Evolutionary conservation across 2,797 vertebrate genomes (phyloP), one percentile per base, ranked within the genome.

Genomic region (Esox masquinongy): DNA sequence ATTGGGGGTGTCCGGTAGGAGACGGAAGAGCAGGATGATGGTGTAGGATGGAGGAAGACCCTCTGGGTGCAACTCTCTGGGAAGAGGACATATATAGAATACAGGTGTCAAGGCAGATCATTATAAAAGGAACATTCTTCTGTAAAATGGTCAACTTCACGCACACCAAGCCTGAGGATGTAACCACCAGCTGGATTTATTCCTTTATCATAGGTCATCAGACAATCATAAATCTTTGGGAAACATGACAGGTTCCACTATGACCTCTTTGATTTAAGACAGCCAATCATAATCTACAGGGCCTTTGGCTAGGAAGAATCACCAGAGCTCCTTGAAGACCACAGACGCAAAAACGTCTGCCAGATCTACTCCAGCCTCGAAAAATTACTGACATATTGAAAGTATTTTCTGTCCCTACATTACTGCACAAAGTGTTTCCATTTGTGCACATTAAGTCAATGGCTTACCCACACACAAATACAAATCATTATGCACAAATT

Each of bases 1-100:
- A 0, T 80, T 94, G 74, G 94, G 88, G 4, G 96, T 94, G 83
- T 99, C 97, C 0, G 97, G 95, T 51, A 99, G 93, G 77, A 99
- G 92, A 63, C 97, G 97, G 94, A 99, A 96, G 72, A 99, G 89
- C 81, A 99, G 81, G 87, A 99, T 94, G 82, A 99, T 95, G 1
- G 98, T 99, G 90, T 98, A 99, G 0, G 96, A 91, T 78, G 93
- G 95, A 24, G 97, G 96, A 82, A 99, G 92, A 82, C 98, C 98
- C 7, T 98, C 96, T 0, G 97, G 96, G 85, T 99, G 98, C 74
- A 99, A 89, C 77, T 99, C 98, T 91, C 98, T 99, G 89, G 88
- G 78, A 80, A 75, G 26, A 81, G 78, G 70, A 17, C 14, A 56
- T 73, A 85, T 17, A 79, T 75, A 79, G 19, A 74, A 59, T 11